Base-by-base conservation (phyloP, 92 coral and sea anemone species). In the Epizoanthus rinbou region DNA sequence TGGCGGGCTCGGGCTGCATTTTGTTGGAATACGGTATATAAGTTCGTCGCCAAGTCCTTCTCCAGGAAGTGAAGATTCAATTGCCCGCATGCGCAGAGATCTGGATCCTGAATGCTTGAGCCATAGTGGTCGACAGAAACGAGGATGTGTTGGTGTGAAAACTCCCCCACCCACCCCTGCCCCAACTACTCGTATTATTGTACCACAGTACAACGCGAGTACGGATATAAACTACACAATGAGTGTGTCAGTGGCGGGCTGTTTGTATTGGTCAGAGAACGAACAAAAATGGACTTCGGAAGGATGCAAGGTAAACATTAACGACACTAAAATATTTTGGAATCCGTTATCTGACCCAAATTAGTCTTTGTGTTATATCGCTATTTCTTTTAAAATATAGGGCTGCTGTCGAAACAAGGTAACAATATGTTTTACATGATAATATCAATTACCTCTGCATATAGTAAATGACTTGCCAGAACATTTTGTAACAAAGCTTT, bases 101-200 rank as follows among this genome's bases (percentile, higher is more conserved):
- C 58, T 85, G 19, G 83, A 87, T 57, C 84, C 95, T 18, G 93
- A 88, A 28, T 93, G 98, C 47, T 73, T 60, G 66, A 83, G 89
- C 85, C 94, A 93, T 76, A 92, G 85, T 69, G 95, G 93, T 18
- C 69, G 98, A 18, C 90, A 89, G 90, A 93, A 93, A 83, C 85
- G 98, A 6, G 80, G 87, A 4, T 93, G 98, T 84, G 69, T 93
- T 70, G 98, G 98, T 53, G 95, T 93, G 43, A 93, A 93, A 74
- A 85, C 80, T 80, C 94, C 98, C 58, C 98, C 98, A 11, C 92
- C 98, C 23, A 93, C 98, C 13, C 91, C 91, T 50, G 81, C 98
- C 14, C 95, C 98, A 14, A 89, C 91, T 33, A 90, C 94, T 52
- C 80, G 84, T 54, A 87, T 93, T 25, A 45, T 93, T 1, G 85